Evolutionary conservation across 2,797 vertebrate species (phyloP).

Genomic region (Chanos chanos): DNA sequence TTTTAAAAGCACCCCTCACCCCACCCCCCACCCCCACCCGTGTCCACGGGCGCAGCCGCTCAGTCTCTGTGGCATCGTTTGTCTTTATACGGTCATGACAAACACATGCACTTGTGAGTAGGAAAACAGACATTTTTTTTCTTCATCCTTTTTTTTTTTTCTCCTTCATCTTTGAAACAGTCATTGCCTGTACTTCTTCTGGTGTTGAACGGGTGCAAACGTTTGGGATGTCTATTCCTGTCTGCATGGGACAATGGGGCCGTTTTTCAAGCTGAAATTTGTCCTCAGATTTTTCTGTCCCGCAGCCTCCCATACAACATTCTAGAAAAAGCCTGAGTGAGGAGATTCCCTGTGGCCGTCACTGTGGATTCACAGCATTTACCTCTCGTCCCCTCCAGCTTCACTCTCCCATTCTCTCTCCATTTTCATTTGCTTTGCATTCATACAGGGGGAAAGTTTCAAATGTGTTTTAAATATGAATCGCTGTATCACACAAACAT

Average conservation of each 20-base stretch:
- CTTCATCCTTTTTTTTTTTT: conserved; percentile 1
- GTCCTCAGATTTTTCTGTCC: conserved; percentile 47
- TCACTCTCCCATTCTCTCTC: conserved; percentile 16
- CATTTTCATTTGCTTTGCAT: no score
- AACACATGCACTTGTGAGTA: conserved; percentile 47
- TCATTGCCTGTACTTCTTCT: conserved; percentile 45
- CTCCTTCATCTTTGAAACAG: no score
- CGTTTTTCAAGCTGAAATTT: conserved; percentile 40
- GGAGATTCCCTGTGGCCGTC: conserved; percentile 30
- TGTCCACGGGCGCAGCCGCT: neutral
- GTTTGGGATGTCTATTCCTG: conserved; percentile 45
- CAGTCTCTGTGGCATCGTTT: conserved; percentile 48
- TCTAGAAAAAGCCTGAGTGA: conserved; percentile 30
- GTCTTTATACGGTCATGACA: conserved; percentile 54
- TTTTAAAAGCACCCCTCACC: conserved; percentile 34
- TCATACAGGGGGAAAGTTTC: no score
- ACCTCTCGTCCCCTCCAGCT: conserved; percentile 45
- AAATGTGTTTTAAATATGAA: no score
- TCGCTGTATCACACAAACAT: no score
- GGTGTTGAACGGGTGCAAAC: conserved; percentile 44
- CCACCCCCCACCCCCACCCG: conserved; percentile 1
- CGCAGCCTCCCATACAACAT: conserved; percentile 43
- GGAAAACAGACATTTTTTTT: conserved; percentile 41
- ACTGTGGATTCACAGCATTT: conserved; percentile 47
- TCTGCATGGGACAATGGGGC: conserved; percentile 32